These are phyloP conservation scores for Jordanella pulchra DNA, from an alignment of 2,797 vertebrate species.

Conservation along the genomic window DNA sequence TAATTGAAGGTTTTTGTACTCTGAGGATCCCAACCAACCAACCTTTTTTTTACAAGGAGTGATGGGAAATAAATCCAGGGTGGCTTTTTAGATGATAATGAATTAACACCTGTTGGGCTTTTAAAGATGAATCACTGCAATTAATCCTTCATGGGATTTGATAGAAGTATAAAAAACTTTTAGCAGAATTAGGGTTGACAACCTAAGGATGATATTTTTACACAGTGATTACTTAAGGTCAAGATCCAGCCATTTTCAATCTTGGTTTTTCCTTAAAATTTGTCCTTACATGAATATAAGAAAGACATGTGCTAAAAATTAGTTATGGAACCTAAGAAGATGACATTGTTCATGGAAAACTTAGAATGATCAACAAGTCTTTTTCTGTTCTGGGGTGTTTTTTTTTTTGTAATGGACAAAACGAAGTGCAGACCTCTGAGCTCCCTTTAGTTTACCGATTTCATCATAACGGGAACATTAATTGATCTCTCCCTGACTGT, in stretches of 20 bases:
- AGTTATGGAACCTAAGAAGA: not conserved
- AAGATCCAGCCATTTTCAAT: not conserved
- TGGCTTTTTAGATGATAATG: not conserved
- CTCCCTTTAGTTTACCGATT: slow-evolving; percentile 26
- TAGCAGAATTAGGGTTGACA: not conserved
- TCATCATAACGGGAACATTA: slow-evolving; percentile 37
- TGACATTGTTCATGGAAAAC: not conserved
- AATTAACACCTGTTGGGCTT: not conserved
- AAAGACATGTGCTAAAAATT: not conserved
- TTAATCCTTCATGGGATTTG: not conserved
- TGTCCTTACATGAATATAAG: not conserved
- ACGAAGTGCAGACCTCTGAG: slow-evolving; percentile 14
- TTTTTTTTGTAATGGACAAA: slow-evolving; percentile 14
- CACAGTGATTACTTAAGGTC: too few relatives aligned
- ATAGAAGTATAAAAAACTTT: not conserved
- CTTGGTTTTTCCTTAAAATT: not conserved
- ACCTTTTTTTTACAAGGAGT: not conserved
- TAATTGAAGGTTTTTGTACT: too few relatives aligned
- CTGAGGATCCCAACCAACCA: too few relatives aligned
- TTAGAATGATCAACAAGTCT: not conserved
- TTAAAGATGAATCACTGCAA: not conserved
- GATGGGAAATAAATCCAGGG: not conserved
- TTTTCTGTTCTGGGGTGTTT: too few relatives aligned
- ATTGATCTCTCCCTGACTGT: slow-evolving; percentile 36
- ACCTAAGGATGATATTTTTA: not conserved